Percentiles rank a stretch among this genome's conserved stretches.
phyloP scores from a whole-genome alignment of 2,113 vertebrate species.

The Seriola quinqueradiata region DNA sequence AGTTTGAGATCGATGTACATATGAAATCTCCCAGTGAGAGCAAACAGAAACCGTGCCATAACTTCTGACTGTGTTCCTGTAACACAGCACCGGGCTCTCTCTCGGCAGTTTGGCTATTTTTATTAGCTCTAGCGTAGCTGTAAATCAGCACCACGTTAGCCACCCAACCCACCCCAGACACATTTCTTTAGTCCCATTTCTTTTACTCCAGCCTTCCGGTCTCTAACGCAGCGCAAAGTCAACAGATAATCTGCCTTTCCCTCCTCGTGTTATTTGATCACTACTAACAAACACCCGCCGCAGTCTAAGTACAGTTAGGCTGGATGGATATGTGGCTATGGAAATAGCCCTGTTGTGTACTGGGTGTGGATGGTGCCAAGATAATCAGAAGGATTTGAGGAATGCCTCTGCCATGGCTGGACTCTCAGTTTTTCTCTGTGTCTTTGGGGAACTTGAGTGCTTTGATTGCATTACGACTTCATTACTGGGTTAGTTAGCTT shows the following conservation, averaged over 20 bases:
- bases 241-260: constrained; percentile 65
- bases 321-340: constrained; percentile 68
- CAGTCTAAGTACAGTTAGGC: constrained; percentile 58
- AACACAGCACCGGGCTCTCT: constrained; percentile 58
- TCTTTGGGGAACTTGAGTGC: constrained; percentile 58
- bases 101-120: constrained; percentile 69
- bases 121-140: constrained; percentile 62
- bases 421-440: constrained; percentile 51
- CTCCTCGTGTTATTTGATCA: constrained; percentile 68
- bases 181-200: constrained; percentile 35
- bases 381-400: constrained; percentile 75
- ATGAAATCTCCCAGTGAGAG: constrained; percentile 38
- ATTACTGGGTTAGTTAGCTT: constrained; percentile 74
- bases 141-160: constrained; percentile 72
- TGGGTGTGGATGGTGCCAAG: constrained; percentile 71
- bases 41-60: constrained; percentile 42
- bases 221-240: constrained; percentile 38
- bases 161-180: constrained; percentile 12
- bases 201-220: constrained; percentile 44
- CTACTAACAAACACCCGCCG: constrained; percentile 69
- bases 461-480: constrained; percentile 74
- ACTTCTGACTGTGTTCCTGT: constrained; percentile 52
- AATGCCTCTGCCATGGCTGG: constrained; percentile 64
- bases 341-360: constrained; percentile 66
- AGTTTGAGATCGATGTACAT: constrained; percentile 16